Base-by-base conservation (phyloP, 2,797 vertebrate genomes). In the Sternarchorhynchus goeldii region DNA sequence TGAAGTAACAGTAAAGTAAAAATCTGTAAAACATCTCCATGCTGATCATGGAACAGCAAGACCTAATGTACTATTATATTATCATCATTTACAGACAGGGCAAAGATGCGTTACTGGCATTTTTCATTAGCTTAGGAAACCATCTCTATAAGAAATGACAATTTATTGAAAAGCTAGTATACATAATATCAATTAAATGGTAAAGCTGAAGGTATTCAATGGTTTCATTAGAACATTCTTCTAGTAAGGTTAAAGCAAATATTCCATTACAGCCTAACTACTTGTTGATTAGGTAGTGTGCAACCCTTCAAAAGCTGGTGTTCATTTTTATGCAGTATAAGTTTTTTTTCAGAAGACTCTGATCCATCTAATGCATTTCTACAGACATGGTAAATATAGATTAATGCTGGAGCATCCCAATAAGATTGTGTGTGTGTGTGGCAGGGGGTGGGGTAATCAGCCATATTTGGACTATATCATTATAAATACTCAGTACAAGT, bases 401-500 rank as follows among this genome's bases (percentile, higher is more conserved):
- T 50, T 50, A 50, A 50, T 12, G 45, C 45, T 50, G 45, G 45
- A 1, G 0, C 14, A 50, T 10, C 10, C 39, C 39, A 7, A 7
- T 50, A 50, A 50, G 45, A 50, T 50, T 50, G 2, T 45, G 41
- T 45, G 4, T 36, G 6, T 36, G 34, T 6, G 39, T 6, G 39
- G 39, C 6, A 10, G 5, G 39, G 39, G 39, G 39, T 6, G 5
- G 39, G 39, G 39, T 7, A 1, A 6, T 41, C 39, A 41, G 45
- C 45, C 25, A 76, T 60, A 69, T 32, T 59, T 16, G 12, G 36
- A 68, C 5, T 41, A 68, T 34, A 55, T 29, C 50, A 57, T 66
- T 75, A 59, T 32, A 76, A 68, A 76, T 45, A 16, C 56, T 67
- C n/a, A 21, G 20, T 10, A 21, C 56, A 58, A 58, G 36, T n/a